Evolutionary conservation across 2,888 invertebrate species (phyloP), one percentile per base, ranked within the genome.

Genomic region (Scaptomyza tumidula): DNA sequence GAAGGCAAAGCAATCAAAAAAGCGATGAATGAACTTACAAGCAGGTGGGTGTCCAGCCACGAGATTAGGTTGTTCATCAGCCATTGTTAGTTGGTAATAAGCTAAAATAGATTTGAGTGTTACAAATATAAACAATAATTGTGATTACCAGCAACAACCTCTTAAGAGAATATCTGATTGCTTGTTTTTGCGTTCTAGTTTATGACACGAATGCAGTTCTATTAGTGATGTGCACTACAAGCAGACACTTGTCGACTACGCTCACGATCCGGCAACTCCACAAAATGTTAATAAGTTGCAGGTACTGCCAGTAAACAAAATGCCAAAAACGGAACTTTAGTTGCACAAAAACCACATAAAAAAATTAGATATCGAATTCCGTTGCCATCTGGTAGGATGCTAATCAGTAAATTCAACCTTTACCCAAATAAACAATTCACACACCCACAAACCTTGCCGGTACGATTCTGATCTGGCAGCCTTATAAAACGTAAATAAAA

Each of bases 1-100:
- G 37, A 7, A 7, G 4, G 35, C 9, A 19, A 7, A 43, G 31
- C 9, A 6, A 10, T 10, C 35, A 29, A 16, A 33, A 43, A 9
- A 19, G 31, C 37, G 27, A 33, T 41, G 39, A 49, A 9, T 78
- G 62, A 63, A 81, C 91, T 93, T 93, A 98, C 98, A 96, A 94
- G 98, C 98, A 87, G 97, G 97, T 78, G 97, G 97, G 92, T 98
- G 98, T 62, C 97, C 97, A 75, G 95, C 97, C 90, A 97, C 96
- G 41, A 96, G 93, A 91, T 96, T 95, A 77, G 95, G 95, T 83
- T 93, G 94, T 86, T 95, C 94, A 80, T 94, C 94, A 80, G 95
- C 88, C 92, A 92, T 52, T 92, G 55, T 71, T 88, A 54, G 6
- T 9, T 14, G 14, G 37, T 37, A 39, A 14, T 27, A 35, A 53